Conservation (phyloP, 2,888 invertebrate genomes). For the Idaea dimidiata region DNA sequence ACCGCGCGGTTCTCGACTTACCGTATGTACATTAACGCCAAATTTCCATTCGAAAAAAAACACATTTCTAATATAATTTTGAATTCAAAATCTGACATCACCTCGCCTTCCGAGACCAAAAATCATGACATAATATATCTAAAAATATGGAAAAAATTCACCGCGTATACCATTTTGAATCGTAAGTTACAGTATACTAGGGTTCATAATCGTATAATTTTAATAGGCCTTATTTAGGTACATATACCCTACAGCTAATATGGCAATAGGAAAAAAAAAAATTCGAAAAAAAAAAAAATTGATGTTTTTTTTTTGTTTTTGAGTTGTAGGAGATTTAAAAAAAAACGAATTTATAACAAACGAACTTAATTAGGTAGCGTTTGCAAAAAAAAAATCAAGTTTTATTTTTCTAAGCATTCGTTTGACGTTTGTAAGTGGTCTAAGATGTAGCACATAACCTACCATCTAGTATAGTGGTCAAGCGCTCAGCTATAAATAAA, state of each 20-base stretch:
- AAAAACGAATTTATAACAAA: background rate
- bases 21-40: no score
- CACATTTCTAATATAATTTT: background rate
- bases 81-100: background rate
- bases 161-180: constrained; percentile 71
- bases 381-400: background rate
- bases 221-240: constrained; percentile 25
- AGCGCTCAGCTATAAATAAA: no score
- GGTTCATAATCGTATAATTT: constrained; percentile 60
- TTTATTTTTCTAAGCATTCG: no score
- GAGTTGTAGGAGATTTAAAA: constrained; percentile 18
- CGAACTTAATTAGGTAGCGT: no score
- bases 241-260: constrained; percentile 56
- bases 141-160: constrained; percentile 33
- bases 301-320: no score
- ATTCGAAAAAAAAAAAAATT: constrained; percentile 37
- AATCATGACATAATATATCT: background rate
- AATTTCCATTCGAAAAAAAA: background rate
- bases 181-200: constrained; percentile 54
- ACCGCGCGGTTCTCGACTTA: no score
- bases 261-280: constrained; percentile 56
- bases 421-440: no score
- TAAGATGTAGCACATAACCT: no score
- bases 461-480: no score
- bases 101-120: background rate